These are phyloP conservation scores for Sebastes goodei DNA, from an alignment of 2,797 vertebrate species.

Conservation along the genomic window DNA sequence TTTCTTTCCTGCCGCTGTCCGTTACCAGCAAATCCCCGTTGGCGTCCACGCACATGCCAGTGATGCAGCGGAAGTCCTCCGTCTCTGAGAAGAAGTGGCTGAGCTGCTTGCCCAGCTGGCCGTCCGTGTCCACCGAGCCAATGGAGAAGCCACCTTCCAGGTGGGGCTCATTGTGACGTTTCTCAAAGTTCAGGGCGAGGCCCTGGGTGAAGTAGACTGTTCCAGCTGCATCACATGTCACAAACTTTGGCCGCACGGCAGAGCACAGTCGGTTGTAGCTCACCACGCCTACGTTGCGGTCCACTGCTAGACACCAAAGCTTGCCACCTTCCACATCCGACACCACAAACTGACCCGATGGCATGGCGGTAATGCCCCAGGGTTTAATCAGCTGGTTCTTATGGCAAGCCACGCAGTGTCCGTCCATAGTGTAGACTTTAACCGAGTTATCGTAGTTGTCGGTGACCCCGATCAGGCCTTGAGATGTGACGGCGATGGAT, in stretches of 20 bases:
- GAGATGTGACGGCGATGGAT: constrained; percentile 93
- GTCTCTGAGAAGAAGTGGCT: constrained; percentile 97
- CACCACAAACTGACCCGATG: constrained; percentile 95
- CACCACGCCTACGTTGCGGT: constrained; percentile 91
- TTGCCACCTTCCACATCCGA: constrained; percentile 97
- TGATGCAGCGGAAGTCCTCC: constrained; percentile 97
- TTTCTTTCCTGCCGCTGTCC: constrained; percentile 94
- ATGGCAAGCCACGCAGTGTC: constrained; percentile 94
- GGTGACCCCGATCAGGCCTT: constrained; percentile 94
- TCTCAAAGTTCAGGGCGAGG: constrained; percentile 93
- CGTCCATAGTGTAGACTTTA: constrained; percentile 95
- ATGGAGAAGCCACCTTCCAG: constrained; percentile 97
- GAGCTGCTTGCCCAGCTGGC: constrained; percentile 93
- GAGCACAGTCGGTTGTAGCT: constrained; percentile 94
- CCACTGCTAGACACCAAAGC: constrained; percentile 95
- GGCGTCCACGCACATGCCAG: constrained; percentile 96
- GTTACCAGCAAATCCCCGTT: constrained; percentile 95
- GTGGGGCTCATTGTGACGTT: constrained; percentile 93
- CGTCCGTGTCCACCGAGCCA: constrained; percentile 90
- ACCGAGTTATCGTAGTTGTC: constrained; percentile 98
- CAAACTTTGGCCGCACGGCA: constrained; percentile 95
- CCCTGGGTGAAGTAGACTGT: constrained; percentile 97
- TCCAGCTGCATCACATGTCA: constrained; percentile 92
- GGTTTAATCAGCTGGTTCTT: constrained; percentile 96
- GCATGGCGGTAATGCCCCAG: constrained; percentile 95